Conservation (phyloP, 2,113 vertebrate genomes). For the Actenoides lindsayi region DNA sequence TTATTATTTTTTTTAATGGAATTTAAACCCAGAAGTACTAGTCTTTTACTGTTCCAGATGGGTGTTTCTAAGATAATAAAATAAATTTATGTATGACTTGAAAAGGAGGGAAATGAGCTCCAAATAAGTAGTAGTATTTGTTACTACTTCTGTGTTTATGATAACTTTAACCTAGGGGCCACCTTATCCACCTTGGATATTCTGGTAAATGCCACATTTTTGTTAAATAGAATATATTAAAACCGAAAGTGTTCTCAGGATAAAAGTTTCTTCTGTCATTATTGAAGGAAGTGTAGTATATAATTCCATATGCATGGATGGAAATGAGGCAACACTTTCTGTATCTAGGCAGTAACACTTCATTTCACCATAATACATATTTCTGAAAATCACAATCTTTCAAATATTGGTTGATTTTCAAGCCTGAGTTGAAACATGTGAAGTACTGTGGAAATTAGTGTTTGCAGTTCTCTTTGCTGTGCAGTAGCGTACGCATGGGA, state of each 20-base stretch:
- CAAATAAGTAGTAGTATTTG: background rate
- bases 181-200: background rate
- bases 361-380: background rate
- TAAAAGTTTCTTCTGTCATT: background rate
- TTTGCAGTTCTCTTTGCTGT: conserved; percentile 8
- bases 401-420: background rate
- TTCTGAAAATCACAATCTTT: background rate
- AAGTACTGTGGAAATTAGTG: conserved; percentile 13
- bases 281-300: background rate
- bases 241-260: background rate
- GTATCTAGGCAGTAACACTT: background rate
- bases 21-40: background rate
- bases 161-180: background rate
- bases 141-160: background rate
- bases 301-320: background rate
- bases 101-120: background rate
- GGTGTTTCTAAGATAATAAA: background rate
- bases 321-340: background rate
- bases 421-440: background rate
- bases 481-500: background rate
- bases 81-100: background rate
- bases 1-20: background rate
- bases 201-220: background rate
- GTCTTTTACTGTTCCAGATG: background rate
- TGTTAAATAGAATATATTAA: background rate